phyloP scores from a whole-genome alignment of 2,797 vertebrate species.

The Menidia menidia region DNA sequence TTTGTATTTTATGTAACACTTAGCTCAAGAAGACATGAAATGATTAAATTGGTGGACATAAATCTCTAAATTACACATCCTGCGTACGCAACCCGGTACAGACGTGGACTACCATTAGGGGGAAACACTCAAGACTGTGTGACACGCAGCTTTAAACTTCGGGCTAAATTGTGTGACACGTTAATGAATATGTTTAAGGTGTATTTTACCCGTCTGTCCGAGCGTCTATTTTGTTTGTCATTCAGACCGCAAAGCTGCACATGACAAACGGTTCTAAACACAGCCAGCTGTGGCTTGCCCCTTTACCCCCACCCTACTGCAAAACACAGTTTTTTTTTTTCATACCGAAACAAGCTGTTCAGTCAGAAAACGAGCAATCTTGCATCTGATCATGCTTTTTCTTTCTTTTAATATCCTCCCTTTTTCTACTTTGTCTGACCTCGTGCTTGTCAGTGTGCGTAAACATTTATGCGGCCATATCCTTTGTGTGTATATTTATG shows the following conservation, averaged over 20 bases:
- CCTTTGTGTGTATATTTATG: slow-evolving; percentile 25
- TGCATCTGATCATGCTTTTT: background rate
- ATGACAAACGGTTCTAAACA: slow-evolving; percentile 72
- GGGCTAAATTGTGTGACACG: slow-evolving; percentile 27
- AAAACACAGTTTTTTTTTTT: slow-evolving; percentile 27
- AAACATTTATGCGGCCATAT: slow-evolving; percentile 9
- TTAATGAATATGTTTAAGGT: slow-evolving; percentile 51
- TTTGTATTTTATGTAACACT: too few relatives aligned
- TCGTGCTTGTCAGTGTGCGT: slow-evolving; percentile 5
- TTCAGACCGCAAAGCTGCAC: slow-evolving; percentile 40
- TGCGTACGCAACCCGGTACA: too few relatives aligned
- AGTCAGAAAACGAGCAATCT: slow-evolving; percentile 10
- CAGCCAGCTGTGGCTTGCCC: slow-evolving; percentile 68
- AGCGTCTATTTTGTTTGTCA: slow-evolving; percentile 33
- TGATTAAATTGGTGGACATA: too few relatives aligned
- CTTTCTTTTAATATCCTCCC: background rate
- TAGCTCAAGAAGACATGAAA: too few relatives aligned
- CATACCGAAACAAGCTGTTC: slow-evolving; percentile 12
- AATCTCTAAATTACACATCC: too few relatives aligned
- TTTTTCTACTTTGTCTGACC: slow-evolving; percentile 1
- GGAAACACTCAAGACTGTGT: slow-evolving; percentile 8
- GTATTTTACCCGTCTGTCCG: slow-evolving; percentile 54
- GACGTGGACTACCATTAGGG: slow-evolving; percentile 13
- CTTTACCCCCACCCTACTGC: slow-evolving; percentile 19
- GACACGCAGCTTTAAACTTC: slow-evolving; percentile 9